Evolutionary conservation across 1,140 invertebrate species (phyloP), one percentile per base, ranked within the genome.

Genomic region (Drosophila paulistorum): DNA sequence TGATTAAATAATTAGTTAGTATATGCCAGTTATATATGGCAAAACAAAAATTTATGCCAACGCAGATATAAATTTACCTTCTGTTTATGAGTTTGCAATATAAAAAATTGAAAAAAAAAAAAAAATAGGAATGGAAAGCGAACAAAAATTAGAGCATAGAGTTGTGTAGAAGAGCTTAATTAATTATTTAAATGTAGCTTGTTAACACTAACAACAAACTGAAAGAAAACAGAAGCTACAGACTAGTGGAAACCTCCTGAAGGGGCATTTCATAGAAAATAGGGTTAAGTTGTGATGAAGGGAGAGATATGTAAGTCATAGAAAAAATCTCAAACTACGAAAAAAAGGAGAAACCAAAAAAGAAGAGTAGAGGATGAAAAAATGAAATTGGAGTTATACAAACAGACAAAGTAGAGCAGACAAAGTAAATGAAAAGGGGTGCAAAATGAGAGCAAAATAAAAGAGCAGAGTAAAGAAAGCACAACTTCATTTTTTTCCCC

Each of bases 1-100:
- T 79, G 79, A 82, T 82, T 82, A 75, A 82, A 79, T 82, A 82
- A 82, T 82, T 82, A 82, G 79, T 42, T 68, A 64, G 60, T 51
- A 51, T 51, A 57, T 35, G 35, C 60, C 60, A 65, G 71, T 66
- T 54, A 68, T 54, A 81, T 42, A 60, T 73, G 65, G 61, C 67
- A 64, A 51, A 64, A 51, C 45, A 23, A 51, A 74, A 79, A 79
- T 71, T 82, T 74, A 75, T 82, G 61, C 71, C 79, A 57, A 51
- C 42, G 45, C 54, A 62, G 30, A 71, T 77, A 77, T 67, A 71
- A 66, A 59, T 68, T 17, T 41, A 51, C 67, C 20, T 63, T 78
- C 74, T 42, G 33, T n/a, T 35, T 41, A 26, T 20, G 14, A n/a
- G 11, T 41, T 61, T 23, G 35, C 59, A 17, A 39, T 13, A 41